Evolutionary conservation across 2,888 invertebrate species (phyloP).

Genomic region (Cremastinae sp.): DNA sequence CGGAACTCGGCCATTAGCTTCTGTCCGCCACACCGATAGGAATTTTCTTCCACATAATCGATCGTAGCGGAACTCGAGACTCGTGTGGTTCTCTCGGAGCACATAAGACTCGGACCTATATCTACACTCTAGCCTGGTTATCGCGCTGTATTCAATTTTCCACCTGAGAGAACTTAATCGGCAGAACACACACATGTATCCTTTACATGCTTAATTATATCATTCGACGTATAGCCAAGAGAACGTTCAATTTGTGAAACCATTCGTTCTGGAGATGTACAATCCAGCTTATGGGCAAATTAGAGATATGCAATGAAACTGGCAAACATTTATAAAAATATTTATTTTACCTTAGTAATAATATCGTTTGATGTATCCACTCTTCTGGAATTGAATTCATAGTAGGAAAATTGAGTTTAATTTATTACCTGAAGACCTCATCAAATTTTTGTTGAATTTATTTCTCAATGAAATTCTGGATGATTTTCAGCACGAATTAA

Average conservation of each 20-base stretch:
- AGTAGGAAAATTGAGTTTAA: no score
- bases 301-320: not conserved
- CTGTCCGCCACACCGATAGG: slow-evolving; percentile 20
- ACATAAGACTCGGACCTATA: slow-evolving; percentile 18
- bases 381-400: no score
- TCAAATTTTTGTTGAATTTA: no score
- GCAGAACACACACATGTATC: slow-evolving; percentile 9
- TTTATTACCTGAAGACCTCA: no score
- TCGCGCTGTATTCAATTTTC: slow-evolving; percentile 51
- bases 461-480: no score
- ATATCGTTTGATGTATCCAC: no score
- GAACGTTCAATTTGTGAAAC: not conserved
- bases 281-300: not conserved
- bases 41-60: slow-evolving; percentile 37
- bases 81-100: not conserved
- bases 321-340: no score
- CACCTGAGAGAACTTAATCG: slow-evolving; percentile 42
- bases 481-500: no score
- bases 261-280: no score
- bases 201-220: slow-evolving; percentile 31
- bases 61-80: slow-evolving; percentile 19
- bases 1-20: slow-evolving; percentile 42
- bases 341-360: no score
- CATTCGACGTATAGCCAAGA: slow-evolving; percentile 11
- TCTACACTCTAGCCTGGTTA: slow-evolving; percentile 43